Evolutionary conservation across 2,797 vertebrate genomes (phyloP).

Genomic region (Microctenopoma stevenorrisi): DNA sequence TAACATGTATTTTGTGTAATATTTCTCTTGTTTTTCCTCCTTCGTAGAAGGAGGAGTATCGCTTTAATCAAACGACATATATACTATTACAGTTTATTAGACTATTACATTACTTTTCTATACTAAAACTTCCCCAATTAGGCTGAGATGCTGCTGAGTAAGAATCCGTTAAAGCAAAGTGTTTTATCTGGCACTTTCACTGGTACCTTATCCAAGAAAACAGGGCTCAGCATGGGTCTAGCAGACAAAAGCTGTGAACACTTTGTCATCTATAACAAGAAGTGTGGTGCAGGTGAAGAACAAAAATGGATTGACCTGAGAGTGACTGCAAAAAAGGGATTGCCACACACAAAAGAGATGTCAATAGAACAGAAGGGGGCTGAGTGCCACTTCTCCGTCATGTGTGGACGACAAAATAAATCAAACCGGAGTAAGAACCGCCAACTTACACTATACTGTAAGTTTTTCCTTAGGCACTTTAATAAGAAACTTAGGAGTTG

Average conservation of each 20-base stretch:
- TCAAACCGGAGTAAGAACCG: background rate
- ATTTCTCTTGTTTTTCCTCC: background rate
- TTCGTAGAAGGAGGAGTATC: too few species aligned
- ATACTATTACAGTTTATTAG: too few species aligned
- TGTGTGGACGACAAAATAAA: conserved; percentile 46
- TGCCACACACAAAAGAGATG: conserved; percentile 42
- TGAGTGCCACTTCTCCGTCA: conserved; percentile 36
- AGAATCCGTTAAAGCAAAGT: conserved; percentile 16
- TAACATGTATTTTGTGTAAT: too few species aligned
- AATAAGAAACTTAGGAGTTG: background rate
- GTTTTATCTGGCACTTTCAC: conserved; percentile 16
- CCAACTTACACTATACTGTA: background rate
- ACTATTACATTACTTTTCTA: too few species aligned
- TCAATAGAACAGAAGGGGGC: conserved; percentile 28
- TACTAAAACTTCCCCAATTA: background rate
- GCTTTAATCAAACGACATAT: too few species aligned
- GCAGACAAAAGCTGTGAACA: conserved; percentile 27
- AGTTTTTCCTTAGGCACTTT: too few species aligned
- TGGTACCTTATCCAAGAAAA: conserved; percentile 22
- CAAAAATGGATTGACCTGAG: conserved; percentile 30
- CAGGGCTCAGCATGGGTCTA: conserved; percentile 11
- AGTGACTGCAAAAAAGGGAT: conserved; percentile 15
- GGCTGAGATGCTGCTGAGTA: background rate
- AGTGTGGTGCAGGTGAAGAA: conserved; percentile 21
- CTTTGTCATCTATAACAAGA: conserved; percentile 36